A percentile compares a stretch with the other conserved stretches of the same genome.
phyloP scores from a whole-genome alignment of 2,113 vertebrate genomes.

The Montifringilla adamsi region DNA sequence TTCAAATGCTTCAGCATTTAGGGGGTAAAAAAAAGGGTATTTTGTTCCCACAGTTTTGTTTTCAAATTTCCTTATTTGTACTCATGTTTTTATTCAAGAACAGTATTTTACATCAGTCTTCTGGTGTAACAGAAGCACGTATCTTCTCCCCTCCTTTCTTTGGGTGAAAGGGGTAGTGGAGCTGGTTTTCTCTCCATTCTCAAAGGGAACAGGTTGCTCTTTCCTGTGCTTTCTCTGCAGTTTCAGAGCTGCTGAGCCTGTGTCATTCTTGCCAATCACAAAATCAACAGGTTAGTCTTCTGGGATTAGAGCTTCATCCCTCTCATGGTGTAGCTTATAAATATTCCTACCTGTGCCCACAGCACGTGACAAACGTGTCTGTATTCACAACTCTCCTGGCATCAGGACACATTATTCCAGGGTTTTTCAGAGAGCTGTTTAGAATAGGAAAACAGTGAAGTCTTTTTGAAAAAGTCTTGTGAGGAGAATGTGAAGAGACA shows the following conservation, averaged over 20 bases:
- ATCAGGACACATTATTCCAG: neutral
- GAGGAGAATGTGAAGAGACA: neutral
- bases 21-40: neutral
- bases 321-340: neutral
- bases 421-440: neutral
- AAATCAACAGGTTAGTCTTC: neutral
- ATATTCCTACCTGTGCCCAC: neutral
- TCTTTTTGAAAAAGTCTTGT: neutral
- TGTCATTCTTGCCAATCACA: neutral
- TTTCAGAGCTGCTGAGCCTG: neutral
- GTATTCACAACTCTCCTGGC: neutral
- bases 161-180: neutral
- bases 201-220: neutral
- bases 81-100: neutral
- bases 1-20: neutral
- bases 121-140: neutral
- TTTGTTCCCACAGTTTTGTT: neutral
- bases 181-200: neutral
- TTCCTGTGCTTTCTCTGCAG: neutral
- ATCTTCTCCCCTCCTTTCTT: neutral
- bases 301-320: neutral
- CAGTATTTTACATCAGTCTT: neutral
- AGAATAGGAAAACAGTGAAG: neutral
- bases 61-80: neutral
- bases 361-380: neutral